Percentiles rank a stretch among this genome's conserved stretches.
Conservation (phyloP, 2,888 invertebrate genomes). For the Callyntrura guangdongensis region DNA sequence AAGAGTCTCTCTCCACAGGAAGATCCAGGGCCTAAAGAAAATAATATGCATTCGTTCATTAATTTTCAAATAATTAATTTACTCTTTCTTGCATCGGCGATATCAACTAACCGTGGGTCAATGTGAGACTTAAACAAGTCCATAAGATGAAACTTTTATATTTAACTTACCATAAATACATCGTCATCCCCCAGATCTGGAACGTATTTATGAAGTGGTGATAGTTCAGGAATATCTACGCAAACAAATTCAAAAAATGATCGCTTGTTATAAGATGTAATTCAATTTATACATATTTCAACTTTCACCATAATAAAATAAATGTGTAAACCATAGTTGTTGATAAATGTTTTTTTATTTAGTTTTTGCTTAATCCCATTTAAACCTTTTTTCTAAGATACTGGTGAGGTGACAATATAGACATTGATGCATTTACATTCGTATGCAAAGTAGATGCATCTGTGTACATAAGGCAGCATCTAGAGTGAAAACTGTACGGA, state of each 20-base stretch:
- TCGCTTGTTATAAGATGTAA: no score
- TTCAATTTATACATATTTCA: no score
- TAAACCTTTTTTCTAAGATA: no score
- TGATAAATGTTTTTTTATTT: no score
- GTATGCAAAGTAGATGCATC: no score
- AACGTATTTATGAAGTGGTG: slow-evolving; percentile 89
- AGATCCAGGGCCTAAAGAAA: slow-evolving; percentile 93
- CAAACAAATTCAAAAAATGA: slow-evolving; percentile 76
- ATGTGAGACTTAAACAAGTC: slow-evolving; percentile 62
- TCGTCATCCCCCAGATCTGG: slow-evolving; percentile 95
- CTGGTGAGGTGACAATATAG: no score
- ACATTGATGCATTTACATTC: no score
- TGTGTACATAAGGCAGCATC: no score
- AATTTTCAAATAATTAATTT: neutral
- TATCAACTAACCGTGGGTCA: slow-evolving; percentile 55
- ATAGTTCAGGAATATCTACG: slow-evolving; percentile 92
- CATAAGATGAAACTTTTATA: slow-evolving; percentile 31
- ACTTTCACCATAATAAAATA: no score
- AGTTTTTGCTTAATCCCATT: no score
- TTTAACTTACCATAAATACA: slow-evolving; percentile 94
- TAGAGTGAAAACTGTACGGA: neutral
- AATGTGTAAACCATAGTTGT: no score
- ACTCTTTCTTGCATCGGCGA: neutral
- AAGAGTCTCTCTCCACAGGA: slow-evolving; percentile 92
- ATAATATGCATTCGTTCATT: neutral